phyloP scores from a whole-genome alignment of 2,797 vertebrate genomes.

The Eospalax fontanierii region DNA sequence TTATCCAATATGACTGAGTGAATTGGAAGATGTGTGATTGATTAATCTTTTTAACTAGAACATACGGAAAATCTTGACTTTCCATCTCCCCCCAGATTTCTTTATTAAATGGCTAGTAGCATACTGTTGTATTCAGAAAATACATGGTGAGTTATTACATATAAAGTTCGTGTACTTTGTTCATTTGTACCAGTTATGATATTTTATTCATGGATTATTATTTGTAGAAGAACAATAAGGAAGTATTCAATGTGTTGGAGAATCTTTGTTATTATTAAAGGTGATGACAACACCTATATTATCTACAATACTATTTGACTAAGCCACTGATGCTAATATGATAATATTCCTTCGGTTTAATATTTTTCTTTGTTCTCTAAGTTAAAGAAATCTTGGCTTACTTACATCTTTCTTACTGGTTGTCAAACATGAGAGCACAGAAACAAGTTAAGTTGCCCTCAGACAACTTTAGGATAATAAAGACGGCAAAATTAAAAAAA shows the following conservation, averaged over 20 bases:
- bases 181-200: background rate
- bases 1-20: conserved; percentile 35
- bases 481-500: conserved; percentile 62
- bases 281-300: conserved; percentile 40
- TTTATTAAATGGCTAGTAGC: conserved; percentile 72
- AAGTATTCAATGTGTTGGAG: background rate
- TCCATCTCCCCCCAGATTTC: conserved; percentile 63
- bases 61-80: conserved; percentile 66
- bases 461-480: conserved; percentile 60
- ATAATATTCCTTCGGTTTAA: conserved; percentile 50
- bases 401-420: conserved; percentile 62
- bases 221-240: conserved; percentile 31
- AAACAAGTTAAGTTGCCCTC: conserved; percentile 60
- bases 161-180: background rate
- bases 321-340: background rate
- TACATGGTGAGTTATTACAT: conserved; percentile 32
- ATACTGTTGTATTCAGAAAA: conserved; percentile 50
- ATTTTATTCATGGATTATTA: conserved; percentile 62
- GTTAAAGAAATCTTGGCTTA: conserved; percentile 23
- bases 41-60: conserved; percentile 29
- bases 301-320: conserved; percentile 69
- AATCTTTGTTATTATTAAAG: conserved; percentile 43
- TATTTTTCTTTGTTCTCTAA: conserved; percentile 72
- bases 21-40: conserved; percentile 80
- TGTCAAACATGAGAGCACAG: conserved; percentile 56